These are phyloP conservation scores for Euleptes europaea DNA, from an alignment of 2,113 vertebrate genomes.

Conservation along the genomic window DNA sequence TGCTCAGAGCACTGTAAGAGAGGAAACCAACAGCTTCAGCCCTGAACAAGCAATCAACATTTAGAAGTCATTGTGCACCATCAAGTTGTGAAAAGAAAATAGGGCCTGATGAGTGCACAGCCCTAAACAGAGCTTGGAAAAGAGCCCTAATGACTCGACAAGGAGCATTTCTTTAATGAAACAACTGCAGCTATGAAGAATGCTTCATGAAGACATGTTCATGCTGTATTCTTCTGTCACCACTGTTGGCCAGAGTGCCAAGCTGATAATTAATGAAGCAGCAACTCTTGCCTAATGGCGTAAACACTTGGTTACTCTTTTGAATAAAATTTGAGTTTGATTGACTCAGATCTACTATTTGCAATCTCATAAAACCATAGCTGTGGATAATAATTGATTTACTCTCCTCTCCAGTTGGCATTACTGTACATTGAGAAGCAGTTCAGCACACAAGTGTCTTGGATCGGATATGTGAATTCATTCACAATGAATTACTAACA, in stretches of 20 bases:
- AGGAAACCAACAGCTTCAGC: slow-evolving; percentile 53
- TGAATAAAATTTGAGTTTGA: slow-evolving; percentile 57
- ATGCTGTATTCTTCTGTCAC: slow-evolving; percentile 56
- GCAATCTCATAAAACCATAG: slow-evolving; percentile 53
- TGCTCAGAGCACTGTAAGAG: slow-evolving; percentile 57
- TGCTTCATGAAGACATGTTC: slow-evolving; percentile 44
- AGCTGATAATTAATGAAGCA: slow-evolving; percentile 70
- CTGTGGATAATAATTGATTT: slow-evolving; percentile 49
- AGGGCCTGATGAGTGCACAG: slow-evolving; percentile 51
- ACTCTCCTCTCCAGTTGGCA: slow-evolving; percentile 32
- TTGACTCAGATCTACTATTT: slow-evolving; percentile 54
- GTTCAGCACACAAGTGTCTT: background rate
- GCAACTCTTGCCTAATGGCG: slow-evolving; percentile 55
- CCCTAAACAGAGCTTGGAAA: slow-evolving; percentile 63
- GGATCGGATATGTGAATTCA: background rate
- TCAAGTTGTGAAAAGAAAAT: slow-evolving; percentile 64
- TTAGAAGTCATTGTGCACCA: slow-evolving; percentile 52
- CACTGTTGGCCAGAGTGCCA: slow-evolving; percentile 45
- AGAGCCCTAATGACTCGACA: slow-evolving; percentile 65
- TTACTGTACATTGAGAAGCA: slow-evolving; percentile 3
- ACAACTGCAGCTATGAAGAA: slow-evolving; percentile 32
- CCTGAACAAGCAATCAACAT: slow-evolving; percentile 31
- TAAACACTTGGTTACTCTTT: slow-evolving; percentile 58
- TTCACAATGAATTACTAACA: slow-evolving; percentile 9
- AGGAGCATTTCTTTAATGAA: slow-evolving; percentile 53